Evolutionary conservation across 2,113 vertebrate genomes (phyloP), one percentile per base, ranked within the genome.

Genomic region (Pachypanchax playfairii): DNA sequence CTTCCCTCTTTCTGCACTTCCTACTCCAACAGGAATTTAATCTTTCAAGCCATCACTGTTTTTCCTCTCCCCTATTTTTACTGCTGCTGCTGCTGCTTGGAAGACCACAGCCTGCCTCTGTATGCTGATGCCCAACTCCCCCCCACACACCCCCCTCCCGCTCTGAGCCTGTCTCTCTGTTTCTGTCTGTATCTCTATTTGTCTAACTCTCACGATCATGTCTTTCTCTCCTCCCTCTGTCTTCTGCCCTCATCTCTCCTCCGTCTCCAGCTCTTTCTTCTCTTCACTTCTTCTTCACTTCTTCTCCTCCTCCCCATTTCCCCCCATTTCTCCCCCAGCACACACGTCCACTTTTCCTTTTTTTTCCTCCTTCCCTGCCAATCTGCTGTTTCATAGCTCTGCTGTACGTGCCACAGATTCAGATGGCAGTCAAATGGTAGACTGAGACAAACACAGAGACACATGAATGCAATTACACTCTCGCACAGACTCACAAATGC

Each of bases 21-120:
- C 85, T 86, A 75, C 82, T 84, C 74, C 73, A 77, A 71, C 75
- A 88, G 88, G 87, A 88, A 90, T 90, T 85, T 87, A 86, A 89
- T 88, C 90, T 89, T 84, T 87, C 75, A 68, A 89, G 80, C 78
- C 83, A 87, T 89, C 84, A 56, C 86, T 89, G 85, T 87, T 89
- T 91, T 88, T 74, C 75, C 85, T 87, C 75, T 84, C 85, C 82
- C 85, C 77, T 89, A 86, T 88, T 89, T 90, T 88, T 82, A 75
- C 80, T 88, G 73, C 80, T 79, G 54, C 46, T 66, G 51, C 78
- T 84, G 76, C 80, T 83, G 78, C 70, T 79, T 73, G 75, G 79
- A 88, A 87, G 75, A 86, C 84, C 77, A 85, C 86, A 86, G 79
- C 83, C 81, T 79, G 84, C 79, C 79, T 87, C 79, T 83, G 76